Conservation (phyloP, 2,888 invertebrate species). For the Branchipolynoe longqiensis region DNA sequence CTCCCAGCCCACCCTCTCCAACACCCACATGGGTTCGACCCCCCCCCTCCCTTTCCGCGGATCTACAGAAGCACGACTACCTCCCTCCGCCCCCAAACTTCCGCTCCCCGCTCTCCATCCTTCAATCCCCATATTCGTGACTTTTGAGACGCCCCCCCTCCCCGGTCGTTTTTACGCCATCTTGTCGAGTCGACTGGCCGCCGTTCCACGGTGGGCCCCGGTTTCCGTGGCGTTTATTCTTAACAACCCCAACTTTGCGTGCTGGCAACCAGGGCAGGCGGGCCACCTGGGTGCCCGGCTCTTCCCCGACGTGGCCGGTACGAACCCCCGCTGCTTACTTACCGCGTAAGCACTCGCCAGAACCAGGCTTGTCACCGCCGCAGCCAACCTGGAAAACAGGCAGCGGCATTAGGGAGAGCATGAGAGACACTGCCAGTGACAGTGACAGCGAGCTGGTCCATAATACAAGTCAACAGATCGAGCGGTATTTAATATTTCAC, state of each 20-base stretch:
- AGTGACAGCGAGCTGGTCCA: too few relatives aligned
- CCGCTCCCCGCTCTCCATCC: not conserved
- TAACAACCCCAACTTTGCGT: too few relatives aligned
- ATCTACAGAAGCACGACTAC: too few relatives aligned
- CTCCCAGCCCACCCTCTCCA: not conserved
- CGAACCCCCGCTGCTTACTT: not conserved
- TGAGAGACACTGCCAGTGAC: too few relatives aligned
- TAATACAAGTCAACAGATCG: too few relatives aligned
- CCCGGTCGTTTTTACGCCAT: not conserved
- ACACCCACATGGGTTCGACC: not conserved
- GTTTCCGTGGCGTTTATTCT: constrained; percentile 13
- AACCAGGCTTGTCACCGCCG: constrained; percentile 6
- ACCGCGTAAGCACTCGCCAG: constrained; percentile 11
- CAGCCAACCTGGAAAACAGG: constrained; percentile 6
- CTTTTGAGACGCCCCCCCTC: constrained; percentile 46
- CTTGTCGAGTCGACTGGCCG: not conserved
- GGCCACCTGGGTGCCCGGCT: too few relatives aligned
- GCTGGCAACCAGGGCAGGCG: too few relatives aligned
- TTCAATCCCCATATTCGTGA: constrained; percentile 15
- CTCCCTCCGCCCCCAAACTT: not conserved
- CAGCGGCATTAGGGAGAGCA: not conserved
- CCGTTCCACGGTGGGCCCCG: not conserved
- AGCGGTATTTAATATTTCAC: too few relatives aligned
- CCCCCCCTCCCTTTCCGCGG: constrained; percentile 17
- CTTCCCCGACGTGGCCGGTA: not conserved